Percentiles rank a stretch among this genome's conserved stretches.
These are phyloP conservation scores for Carcharodon carcharias DNA, from an alignment of 2,797 vertebrate species.

Conservation along the genomic window DNA sequence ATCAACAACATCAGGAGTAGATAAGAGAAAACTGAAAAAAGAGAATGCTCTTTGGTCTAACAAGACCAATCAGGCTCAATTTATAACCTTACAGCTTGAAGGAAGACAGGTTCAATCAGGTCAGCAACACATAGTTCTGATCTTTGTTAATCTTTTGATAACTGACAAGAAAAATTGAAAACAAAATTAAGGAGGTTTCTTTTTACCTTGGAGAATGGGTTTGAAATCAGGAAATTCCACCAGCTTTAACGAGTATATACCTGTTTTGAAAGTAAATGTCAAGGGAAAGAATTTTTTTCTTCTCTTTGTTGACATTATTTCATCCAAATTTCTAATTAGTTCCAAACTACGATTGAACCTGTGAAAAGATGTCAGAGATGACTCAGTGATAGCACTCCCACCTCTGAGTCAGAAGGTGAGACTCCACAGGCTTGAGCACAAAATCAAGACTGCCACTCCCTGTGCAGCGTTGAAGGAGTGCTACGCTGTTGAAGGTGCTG, in stretches of 20 bases:
- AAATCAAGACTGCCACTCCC: neutral
- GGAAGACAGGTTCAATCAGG: neutral
- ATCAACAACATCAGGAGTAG: neutral
- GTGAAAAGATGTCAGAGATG: neutral
- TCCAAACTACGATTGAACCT: neutral
- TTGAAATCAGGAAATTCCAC: neutral
- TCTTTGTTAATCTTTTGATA: conserved; percentile 10
- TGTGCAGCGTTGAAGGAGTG: neutral
- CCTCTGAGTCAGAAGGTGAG: neutral
- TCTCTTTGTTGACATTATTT: neutral
- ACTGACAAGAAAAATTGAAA: conserved; percentile 7
- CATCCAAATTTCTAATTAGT: conserved; percentile 4
- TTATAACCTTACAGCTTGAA: neutral
- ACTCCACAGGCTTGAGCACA: neutral
- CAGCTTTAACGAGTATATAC: neutral
- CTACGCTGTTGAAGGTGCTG: neutral
- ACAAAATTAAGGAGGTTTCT: neutral
- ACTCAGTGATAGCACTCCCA: neutral
- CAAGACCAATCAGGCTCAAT: neutral
- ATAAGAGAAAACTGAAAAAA: neutral
- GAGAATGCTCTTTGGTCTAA: neutral
- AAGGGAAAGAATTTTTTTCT: neutral
- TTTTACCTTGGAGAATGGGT: neutral
- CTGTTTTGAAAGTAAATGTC: neutral
- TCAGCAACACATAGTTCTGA: neutral